Percentiles rank a stretch among this genome's conserved stretches.
These are phyloP conservation scores for Rhynchomys soricoides DNA, from an alignment of 2,113 vertebrate species.

Conservation along the genomic window DNA sequence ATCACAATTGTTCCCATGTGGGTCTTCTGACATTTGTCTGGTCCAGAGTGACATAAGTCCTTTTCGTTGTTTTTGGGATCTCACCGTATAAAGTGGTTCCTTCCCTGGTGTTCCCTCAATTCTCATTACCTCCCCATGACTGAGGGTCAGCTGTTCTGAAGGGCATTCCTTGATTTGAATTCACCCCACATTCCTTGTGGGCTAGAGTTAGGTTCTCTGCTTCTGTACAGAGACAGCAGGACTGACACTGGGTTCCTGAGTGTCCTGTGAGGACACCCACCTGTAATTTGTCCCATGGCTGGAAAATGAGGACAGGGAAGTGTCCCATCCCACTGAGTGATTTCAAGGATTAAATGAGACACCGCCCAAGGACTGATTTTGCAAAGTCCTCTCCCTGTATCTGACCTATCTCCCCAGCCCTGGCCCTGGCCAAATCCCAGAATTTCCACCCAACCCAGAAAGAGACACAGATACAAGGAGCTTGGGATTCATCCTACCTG, in stretches of 20 bases:
- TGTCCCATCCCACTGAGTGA: neutral
- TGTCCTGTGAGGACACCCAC: neutral
- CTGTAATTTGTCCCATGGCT: neutral
- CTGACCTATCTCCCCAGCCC: neutral
- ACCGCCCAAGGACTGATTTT: neutral
- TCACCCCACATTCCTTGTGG: neutral
- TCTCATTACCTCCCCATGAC: neutral
- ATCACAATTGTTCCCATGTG: neutral
- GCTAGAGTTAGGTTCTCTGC: no score
- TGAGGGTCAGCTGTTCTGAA: neutral
- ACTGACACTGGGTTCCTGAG: neutral
- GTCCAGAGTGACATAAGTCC: neutral
- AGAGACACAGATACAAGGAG: neutral
- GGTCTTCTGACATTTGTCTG: neutral
- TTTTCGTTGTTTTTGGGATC: neutral
- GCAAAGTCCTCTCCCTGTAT: neutral
- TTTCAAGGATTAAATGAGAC: neutral
- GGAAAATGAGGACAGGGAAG: neutral
- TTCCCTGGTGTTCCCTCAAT: neutral
- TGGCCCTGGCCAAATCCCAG: neutral
- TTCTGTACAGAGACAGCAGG: neutral
- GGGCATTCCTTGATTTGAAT: neutral
- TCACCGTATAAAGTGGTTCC: neutral
- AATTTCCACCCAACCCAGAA: neutral
- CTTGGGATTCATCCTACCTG: neutral